These are phyloP conservation scores for Enteromius viviparus DNA, from an alignment of 2,797 vertebrate genomes.

Conservation along the genomic window DNA sequence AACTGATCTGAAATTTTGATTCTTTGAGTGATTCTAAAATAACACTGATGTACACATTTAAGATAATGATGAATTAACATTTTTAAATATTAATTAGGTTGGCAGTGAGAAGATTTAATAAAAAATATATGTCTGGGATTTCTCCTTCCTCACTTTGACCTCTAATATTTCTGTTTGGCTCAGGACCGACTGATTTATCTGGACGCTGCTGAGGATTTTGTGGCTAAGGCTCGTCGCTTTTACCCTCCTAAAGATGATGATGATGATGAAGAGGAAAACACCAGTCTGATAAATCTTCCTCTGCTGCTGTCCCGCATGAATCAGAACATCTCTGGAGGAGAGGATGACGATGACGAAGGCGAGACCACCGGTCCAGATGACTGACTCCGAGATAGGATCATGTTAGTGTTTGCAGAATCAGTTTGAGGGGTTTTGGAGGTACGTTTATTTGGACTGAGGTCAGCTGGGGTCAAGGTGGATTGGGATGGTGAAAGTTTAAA, in stretches of 20 bases:
- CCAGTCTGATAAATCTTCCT: slow-evolving; percentile 71
- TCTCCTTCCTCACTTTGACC: background rate
- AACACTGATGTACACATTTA: background rate
- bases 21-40: too few relatives aligned
- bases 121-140: background rate
- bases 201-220: slow-evolving; percentile 82
- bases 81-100: background rate
- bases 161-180: background rate
- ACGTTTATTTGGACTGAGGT: background rate
- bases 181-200: slow-evolving; percentile 84
- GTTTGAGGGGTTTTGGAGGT: background rate
- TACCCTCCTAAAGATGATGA: slow-evolving; percentile 73
- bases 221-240: slow-evolving; percentile 80
- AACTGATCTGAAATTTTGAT: background rate
- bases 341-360: slow-evolving; percentile 53
- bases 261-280: slow-evolving; percentile 67
- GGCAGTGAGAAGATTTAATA: background rate
- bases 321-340: slow-evolving; percentile 64
- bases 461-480: background rate
- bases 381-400: background rate
- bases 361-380: slow-evolving; percentile 62
- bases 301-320: slow-evolving; percentile 76
- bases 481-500: background rate
- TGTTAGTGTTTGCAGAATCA: background rate
- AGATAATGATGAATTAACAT: background rate